Conservation (phyloP, 2,113 vertebrate species). For the Astatoreochromis straeleni region DNA sequence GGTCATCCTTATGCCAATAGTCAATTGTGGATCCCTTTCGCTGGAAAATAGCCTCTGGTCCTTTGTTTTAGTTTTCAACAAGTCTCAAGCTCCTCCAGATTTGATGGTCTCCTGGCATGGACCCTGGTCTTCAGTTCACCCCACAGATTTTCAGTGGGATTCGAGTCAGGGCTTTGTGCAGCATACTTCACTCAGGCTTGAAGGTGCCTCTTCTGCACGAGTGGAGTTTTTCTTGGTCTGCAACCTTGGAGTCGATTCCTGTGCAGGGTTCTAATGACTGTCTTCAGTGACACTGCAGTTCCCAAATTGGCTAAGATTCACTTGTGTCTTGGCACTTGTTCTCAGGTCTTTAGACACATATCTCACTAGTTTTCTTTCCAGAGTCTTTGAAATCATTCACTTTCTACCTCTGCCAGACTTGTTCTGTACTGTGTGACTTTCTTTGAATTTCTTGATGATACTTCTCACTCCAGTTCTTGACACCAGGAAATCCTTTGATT, state of each 20-base stretch:
- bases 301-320: not conserved
- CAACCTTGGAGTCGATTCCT: not conserved
- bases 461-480: not conserved
- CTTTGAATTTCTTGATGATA: not conserved
- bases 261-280: not conserved
- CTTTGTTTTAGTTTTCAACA: not conserved
- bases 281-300: not conserved
- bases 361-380: not conserved
- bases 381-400: not conserved
- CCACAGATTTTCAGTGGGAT: not conserved
- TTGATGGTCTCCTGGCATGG: not conserved
- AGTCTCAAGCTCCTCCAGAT: not conserved
- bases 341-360: not conserved
- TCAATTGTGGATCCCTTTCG: accelerated
- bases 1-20: not conserved
- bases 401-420: not conserved
- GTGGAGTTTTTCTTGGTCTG: not conserved
- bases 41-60: not conserved
- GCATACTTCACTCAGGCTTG: not conserved
- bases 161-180: not conserved
- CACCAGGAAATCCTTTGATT: not conserved
- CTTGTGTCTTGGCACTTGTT: not conserved
- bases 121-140: not conserved
- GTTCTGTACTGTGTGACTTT: not conserved
- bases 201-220: not conserved